A percentile compares a stretch with the other conserved stretches of the same genome.
phyloP scores from a whole-genome alignment of 92 coral and sea anemone species.

The Heliopora coerulea region DNA sequence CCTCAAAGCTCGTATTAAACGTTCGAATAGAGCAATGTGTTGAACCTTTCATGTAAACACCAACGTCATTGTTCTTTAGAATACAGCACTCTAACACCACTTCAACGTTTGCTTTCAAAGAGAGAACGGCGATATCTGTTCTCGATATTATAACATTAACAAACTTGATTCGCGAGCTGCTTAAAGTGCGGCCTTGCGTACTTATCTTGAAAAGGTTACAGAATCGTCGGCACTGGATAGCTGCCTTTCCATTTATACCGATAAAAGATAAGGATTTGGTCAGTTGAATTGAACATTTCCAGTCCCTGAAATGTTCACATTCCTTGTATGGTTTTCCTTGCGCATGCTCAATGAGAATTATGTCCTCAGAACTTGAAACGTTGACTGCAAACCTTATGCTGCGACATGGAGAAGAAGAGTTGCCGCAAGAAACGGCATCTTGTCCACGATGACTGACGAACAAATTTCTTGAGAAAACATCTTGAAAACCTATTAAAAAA shows the following conservation, averaged over 20 bases:
- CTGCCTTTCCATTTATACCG: background rate
- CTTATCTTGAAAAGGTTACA: conserved; percentile 13
- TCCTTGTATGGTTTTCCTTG: conserved; percentile 6
- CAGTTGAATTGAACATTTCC: background rate
- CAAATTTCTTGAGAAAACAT: background rate
- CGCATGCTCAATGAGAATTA: conserved; percentile 1
- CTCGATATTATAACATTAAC: conserved; percentile 1
- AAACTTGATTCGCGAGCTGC: background rate
- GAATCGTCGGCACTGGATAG: background rate
- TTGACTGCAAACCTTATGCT: conserved; percentile 15
- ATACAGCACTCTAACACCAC: background rate
- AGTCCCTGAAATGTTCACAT: conserved; percentile 1
- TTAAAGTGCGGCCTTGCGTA: background rate
- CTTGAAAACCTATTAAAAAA: too few relatives aligned
- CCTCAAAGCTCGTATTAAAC: background rate
- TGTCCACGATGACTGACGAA: background rate
- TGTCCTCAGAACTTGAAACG: background rate
- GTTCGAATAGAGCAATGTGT: background rate
- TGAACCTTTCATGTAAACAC: background rate
- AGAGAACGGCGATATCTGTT: background rate
- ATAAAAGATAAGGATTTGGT: background rate
- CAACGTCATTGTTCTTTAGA: conserved; percentile 1
- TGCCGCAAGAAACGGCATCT: background rate
- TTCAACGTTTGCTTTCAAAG: background rate
- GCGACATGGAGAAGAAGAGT: background rate